Conservation (phyloP, 2,113 vertebrate genomes). For the Pelmatolapia mariae region DNA sequence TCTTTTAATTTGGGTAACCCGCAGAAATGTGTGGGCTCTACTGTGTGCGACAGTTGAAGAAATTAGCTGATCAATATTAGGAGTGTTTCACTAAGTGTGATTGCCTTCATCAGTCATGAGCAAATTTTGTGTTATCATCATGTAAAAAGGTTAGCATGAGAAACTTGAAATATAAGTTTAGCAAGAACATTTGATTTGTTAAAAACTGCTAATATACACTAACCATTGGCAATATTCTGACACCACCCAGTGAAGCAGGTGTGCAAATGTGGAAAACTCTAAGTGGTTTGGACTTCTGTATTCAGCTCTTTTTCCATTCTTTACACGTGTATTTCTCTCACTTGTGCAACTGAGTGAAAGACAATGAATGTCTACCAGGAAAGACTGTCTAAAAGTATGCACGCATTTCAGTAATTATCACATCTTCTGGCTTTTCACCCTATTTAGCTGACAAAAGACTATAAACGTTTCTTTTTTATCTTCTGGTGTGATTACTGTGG, state of each 20-base stretch:
- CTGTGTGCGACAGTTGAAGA: neutral
- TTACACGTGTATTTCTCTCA: neutral
- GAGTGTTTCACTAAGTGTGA: neutral
- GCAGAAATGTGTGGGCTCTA: neutral
- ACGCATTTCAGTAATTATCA: neutral
- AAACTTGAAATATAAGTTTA: neutral
- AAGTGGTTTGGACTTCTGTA: neutral
- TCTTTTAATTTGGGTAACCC: neutral
- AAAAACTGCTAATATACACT: neutral
- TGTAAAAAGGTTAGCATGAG: neutral
- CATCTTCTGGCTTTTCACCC: neutral
- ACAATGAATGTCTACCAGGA: neutral
- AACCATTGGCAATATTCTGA: neutral
- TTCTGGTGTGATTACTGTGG: neutral
- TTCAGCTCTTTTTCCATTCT: neutral
- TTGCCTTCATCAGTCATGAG: rapidly evolving
- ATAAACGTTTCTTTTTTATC: rapidly evolving
- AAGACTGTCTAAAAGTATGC: neutral
- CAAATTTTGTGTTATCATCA: neutral
- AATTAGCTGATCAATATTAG: neutral
- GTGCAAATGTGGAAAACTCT: neutral
- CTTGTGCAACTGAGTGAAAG: neutral
- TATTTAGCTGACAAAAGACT: neutral
- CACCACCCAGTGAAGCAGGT: neutral
- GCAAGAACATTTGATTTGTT: neutral